Evolutionary conservation across 2,888 invertebrate species (phyloP).

Genomic region (Isoperla grammatica): DNA sequence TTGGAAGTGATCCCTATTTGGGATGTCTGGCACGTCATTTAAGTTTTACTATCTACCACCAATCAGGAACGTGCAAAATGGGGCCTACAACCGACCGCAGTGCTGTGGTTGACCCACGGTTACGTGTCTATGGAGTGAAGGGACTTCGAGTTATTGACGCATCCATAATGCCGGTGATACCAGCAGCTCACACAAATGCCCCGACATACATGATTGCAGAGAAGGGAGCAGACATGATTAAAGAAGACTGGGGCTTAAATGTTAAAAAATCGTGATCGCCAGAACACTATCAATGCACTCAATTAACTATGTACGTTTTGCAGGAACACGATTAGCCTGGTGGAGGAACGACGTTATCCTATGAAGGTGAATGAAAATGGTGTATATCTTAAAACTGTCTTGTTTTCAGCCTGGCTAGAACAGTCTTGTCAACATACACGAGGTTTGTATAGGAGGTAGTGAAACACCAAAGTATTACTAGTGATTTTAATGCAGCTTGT

Average conservation of each 20-base stretch:
- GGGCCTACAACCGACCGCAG: slow-evolving; percentile 30
- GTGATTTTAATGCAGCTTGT: too few species aligned
- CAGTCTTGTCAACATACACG: too few species aligned
- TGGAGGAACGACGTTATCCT: too few species aligned
- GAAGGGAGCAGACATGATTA: background rate
- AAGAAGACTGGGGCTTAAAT: background rate
- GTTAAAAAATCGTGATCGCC: too few species aligned
- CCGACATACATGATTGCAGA: slow-evolving; percentile 64
- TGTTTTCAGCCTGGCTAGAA: too few species aligned
- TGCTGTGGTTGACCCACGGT: slow-evolving; percentile 57
- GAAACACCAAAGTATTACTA: too few species aligned
- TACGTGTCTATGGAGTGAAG: slow-evolving; percentile 60
- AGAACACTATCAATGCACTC: too few species aligned
- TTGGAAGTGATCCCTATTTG: slow-evolving; percentile 61
- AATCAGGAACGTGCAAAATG: slow-evolving; percentile 15
- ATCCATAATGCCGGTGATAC: slow-evolving; percentile 50
- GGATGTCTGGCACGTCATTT: slow-evolving; percentile 61
- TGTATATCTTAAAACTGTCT: too few species aligned
- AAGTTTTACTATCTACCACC: slow-evolving; percentile 48
- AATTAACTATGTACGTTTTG: too few species aligned
- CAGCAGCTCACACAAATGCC: slow-evolving; percentile 36
- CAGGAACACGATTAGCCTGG: too few species aligned
- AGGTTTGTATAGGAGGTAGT: too few species aligned
- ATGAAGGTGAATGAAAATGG: too few species aligned
- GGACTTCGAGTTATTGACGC: slow-evolving; percentile 70